Conservation (phyloP, 2,797 vertebrate species). For the Mormyrus proboscirostris region DNA sequence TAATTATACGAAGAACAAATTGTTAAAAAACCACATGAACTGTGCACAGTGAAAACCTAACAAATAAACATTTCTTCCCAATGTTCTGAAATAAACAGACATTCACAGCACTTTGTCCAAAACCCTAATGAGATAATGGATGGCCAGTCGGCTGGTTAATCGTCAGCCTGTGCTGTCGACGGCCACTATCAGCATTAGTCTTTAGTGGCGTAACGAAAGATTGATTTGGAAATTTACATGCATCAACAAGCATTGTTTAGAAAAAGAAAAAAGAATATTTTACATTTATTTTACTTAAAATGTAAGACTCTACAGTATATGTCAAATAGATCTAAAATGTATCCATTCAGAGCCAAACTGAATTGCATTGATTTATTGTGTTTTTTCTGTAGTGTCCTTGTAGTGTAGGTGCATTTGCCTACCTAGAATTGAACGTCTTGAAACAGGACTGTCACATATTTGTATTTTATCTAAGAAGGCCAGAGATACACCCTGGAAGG, state of each 20-base stretch:
- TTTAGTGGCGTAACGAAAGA: neutral
- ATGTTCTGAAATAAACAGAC: neutral
- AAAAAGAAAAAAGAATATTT: neutral
- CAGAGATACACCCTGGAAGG: neutral
- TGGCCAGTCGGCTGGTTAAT: neutral
- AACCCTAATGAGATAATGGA: conserved; percentile 3
- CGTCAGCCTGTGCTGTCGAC: neutral
- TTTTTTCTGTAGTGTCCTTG: neutral
- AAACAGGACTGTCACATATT: neutral
- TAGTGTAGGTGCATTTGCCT: neutral
- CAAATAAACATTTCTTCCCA: neutral
- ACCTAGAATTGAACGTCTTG: neutral
- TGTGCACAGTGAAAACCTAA: neutral
- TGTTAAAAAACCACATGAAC: neutral
- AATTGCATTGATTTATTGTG: neutral
- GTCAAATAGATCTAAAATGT: neutral
- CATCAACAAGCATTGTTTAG: neutral
- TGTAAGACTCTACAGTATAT: neutral
- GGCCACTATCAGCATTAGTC: neutral
- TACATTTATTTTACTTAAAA: neutral
- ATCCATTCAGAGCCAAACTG: neutral
- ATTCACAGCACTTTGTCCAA: neutral
- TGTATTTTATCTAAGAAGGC: neutral
- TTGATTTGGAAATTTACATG: neutral
- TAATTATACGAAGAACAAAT: neutral